A percentile compares a stretch with the other conserved stretches of the same genome.
Evolutionary conservation across 2,113 vertebrate species (phyloP).

Genomic region (Pao palembangensis): DNA sequence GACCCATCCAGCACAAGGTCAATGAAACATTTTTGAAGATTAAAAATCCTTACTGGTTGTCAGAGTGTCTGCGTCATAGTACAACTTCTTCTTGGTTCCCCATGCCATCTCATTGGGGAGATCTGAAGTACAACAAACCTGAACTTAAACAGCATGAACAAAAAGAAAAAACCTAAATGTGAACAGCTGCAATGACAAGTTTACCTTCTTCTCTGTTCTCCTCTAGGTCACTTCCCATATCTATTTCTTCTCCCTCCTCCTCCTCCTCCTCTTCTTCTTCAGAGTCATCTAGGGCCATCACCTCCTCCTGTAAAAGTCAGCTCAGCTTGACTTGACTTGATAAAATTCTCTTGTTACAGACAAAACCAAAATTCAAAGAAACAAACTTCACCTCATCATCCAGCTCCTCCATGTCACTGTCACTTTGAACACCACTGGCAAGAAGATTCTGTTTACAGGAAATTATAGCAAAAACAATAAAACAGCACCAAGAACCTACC

Average conservation of each 20-base stretch:
- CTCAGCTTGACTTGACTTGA: background rate
- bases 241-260: conserved; percentile 72
- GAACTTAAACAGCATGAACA: background rate
- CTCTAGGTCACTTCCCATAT: conserved; percentile 90
- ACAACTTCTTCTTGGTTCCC: conserved; percentile 87
- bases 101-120: conserved; percentile 88
- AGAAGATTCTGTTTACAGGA: conserved; percentile 71
- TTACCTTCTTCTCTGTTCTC: conserved; percentile 69
- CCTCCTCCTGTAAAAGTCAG: conserved; percentile 71
- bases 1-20: background rate
- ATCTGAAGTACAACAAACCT: conserved; percentile 36
- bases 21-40: background rate
- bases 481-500: background rate
- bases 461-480: background rate
- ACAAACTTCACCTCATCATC: conserved; percentile 68
- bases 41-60: conserved; percentile 56
- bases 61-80: conserved; percentile 87
- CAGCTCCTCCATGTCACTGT: conserved; percentile 69
- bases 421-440: conserved; percentile 64
- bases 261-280: conserved; percentile 44
- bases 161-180: background rate
- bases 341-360: no score
- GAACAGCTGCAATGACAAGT: background rate
- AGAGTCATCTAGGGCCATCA: conserved; percentile 76
- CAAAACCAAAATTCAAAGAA: conserved; percentile 5